Conservation (phyloP, 2,113 vertebrate genomes). For the Silurus glanis region DNA sequence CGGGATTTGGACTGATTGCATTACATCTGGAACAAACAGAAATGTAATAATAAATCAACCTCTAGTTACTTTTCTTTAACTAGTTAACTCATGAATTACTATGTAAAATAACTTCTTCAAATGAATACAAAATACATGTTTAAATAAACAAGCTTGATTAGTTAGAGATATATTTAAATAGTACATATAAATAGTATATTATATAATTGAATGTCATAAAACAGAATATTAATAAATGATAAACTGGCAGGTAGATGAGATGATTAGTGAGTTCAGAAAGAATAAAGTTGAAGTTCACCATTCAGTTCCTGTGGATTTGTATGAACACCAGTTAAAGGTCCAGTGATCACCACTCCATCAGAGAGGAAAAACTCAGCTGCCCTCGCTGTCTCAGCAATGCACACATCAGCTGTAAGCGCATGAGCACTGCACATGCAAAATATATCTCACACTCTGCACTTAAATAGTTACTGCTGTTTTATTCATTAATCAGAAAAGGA, state of each 20-base stretch:
- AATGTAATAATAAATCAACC: no score
- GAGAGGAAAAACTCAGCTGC: slow-evolving; percentile 86
- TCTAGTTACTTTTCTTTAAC: background rate
- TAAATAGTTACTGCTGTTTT: background rate
- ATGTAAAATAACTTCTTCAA: background rate
- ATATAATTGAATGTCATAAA: no score
- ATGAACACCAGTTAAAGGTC: slow-evolving; percentile 74
- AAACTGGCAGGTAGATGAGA: background rate
- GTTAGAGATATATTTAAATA: background rate
- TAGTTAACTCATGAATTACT: background rate
- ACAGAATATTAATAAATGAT: background rate
- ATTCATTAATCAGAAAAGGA: background rate
- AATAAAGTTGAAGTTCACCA: slow-evolving; percentile 65
- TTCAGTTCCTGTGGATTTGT: slow-evolving; percentile 72
- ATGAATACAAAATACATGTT: background rate
- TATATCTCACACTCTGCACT: background rate
- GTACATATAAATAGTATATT: no score
- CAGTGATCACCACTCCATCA: slow-evolving; percentile 81
- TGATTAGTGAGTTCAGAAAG: slow-evolving; percentile 38
- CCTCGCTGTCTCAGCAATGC: slow-evolving; percentile 69
- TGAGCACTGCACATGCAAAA: slow-evolving; percentile 73
- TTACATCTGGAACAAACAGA: slow-evolving; percentile 71
- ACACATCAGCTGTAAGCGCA: slow-evolving; percentile 78
- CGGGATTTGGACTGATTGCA: slow-evolving; percentile 65
- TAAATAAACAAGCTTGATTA: background rate